Percentiles rank a stretch among this genome's conserved stretches.
These are phyloP conservation scores for Centruroides sculpturatus DNA, from an alignment of 1,140 invertebrate genomes.

Conservation along the genomic window DNA sequence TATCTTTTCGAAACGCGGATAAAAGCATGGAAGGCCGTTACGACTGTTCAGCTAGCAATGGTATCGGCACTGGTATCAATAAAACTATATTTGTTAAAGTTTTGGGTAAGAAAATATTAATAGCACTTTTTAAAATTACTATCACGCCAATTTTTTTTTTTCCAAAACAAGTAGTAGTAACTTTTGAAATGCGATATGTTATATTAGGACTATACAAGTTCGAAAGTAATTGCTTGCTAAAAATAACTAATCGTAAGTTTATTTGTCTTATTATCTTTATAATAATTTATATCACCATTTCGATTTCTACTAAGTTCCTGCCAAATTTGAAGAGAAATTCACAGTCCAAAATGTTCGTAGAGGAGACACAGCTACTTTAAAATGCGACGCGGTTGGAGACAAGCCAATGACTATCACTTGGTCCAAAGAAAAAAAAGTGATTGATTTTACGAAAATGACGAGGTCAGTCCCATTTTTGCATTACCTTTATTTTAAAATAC, in stretches of 20 bases:
- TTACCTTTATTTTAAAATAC: too few relatives aligned
- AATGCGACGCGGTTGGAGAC: constrained; percentile 91
- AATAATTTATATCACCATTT: too few relatives aligned
- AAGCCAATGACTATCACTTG: constrained; percentile 90
- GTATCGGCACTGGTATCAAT: constrained; percentile 6
- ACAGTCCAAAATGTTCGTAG: constrained; percentile 74
- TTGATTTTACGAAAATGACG: constrained; percentile 11
- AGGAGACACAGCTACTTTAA: constrained; percentile 77
- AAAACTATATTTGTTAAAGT: constrained; percentile 7
- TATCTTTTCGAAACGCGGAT: neutral
- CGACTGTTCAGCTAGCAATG: constrained; percentile 2
- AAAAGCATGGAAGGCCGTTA: constrained; percentile 10
- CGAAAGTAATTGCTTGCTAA: too few relatives aligned
- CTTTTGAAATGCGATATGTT: too few relatives aligned
- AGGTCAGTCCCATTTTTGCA: neutral
- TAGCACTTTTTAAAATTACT: too few relatives aligned
- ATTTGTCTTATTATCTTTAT: too few relatives aligned
- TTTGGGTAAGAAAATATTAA: constrained; percentile 11
- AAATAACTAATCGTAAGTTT: too few relatives aligned
- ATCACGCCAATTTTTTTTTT: too few relatives aligned
- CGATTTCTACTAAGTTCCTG: constrained; percentile 48
- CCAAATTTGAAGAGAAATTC: constrained; percentile 83
- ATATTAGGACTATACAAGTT: too few relatives aligned
- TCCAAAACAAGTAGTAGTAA: too few relatives aligned
- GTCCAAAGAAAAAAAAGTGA: constrained; percentile 29